Conservation (phyloP, 53 echinoderm and acorn worm genomes). For the Actinopyga echinites region DNA sequence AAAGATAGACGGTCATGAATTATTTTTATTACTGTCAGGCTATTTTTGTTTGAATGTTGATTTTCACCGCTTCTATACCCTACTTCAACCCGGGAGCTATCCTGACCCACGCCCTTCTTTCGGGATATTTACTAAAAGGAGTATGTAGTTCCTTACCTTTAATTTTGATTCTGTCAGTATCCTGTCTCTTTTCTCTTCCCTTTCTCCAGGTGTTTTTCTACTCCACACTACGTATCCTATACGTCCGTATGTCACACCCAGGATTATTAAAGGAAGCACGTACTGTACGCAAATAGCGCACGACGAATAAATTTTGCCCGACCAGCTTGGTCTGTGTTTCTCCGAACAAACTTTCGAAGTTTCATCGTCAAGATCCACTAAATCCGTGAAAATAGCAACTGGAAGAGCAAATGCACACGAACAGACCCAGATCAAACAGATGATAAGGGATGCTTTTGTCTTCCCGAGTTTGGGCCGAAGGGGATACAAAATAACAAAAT, state of each 20-base stretch:
- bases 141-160: slow-evolving; percentile 67
- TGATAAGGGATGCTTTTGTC: slow-evolving; percentile 65
- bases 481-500: slow-evolving; percentile 89
- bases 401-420: slow-evolving; percentile 76
- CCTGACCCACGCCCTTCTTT: too few species aligned
- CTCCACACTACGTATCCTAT: slow-evolving; percentile 87
- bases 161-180: slow-evolving; percentile 83
- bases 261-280: slow-evolving; percentile 79
- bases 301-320: slow-evolving; percentile 65
- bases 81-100: too few species aligned
- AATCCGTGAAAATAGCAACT: slow-evolving; percentile 63
- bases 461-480: slow-evolving; percentile 75
- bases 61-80: too few species aligned
- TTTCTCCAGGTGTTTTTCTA: slow-evolving; percentile 87
- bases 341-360: slow-evolving; percentile 67
- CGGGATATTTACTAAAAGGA: too few species aligned
- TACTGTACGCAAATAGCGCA: slow-evolving; percentile 78
- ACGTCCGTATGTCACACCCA: slow-evolving; percentile 70
- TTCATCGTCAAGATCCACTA: slow-evolving; percentile 40
- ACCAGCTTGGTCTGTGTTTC: slow-evolving; percentile 55
- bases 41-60: too few species aligned
- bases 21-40: too few species aligned
- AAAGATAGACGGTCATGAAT: too few species aligned
- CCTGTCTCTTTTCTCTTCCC: slow-evolving; percentile 76
- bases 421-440: slow-evolving; percentile 74